Percentiles rank a stretch among this genome's conserved stretches.
Evolutionary conservation across 2,113 vertebrate species (phyloP).

Genomic region (Pituophis catenifer): DNA sequence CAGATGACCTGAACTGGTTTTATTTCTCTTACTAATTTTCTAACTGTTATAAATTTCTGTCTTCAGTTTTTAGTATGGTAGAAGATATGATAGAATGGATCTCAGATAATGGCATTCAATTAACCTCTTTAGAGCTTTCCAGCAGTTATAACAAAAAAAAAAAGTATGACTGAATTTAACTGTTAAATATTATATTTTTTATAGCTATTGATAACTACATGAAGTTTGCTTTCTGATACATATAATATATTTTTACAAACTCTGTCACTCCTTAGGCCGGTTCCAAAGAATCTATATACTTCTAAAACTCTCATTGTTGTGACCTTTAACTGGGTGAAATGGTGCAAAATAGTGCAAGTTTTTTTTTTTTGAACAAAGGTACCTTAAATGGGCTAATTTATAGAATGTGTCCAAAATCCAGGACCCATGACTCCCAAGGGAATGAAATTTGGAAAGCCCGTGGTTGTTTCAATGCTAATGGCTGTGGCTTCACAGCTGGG

Average conservation of each 20-base stretch:
- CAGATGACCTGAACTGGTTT: background rate
- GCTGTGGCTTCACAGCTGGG: too few relatives aligned
- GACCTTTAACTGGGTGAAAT: too few relatives aligned
- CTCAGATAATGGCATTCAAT: background rate
- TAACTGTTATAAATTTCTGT: background rate
- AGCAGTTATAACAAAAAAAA: background rate
- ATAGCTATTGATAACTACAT: background rate
- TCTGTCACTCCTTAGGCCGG: background rate
- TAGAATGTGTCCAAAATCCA: too few relatives aligned
- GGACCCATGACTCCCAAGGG: too few relatives aligned
- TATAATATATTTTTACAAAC: background rate
- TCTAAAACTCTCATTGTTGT: too few relatives aligned
- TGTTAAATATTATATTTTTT: background rate
- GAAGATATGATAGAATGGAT: background rate
- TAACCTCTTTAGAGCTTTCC: background rate
- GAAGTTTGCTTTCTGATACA: background rate
- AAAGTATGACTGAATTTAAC: background rate
- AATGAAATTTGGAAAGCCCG: too few relatives aligned
- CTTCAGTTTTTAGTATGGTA: background rate
- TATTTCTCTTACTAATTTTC: background rate
- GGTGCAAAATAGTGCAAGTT: too few relatives aligned
- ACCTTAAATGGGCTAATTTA: too few relatives aligned
- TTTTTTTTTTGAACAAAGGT: too few relatives aligned
- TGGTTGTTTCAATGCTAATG: too few relatives aligned
- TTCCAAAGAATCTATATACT: background rate